Base-by-base conservation (phyloP, 2,888 invertebrate genomes). In the Poecilobothrus nobilitatus region DNA sequence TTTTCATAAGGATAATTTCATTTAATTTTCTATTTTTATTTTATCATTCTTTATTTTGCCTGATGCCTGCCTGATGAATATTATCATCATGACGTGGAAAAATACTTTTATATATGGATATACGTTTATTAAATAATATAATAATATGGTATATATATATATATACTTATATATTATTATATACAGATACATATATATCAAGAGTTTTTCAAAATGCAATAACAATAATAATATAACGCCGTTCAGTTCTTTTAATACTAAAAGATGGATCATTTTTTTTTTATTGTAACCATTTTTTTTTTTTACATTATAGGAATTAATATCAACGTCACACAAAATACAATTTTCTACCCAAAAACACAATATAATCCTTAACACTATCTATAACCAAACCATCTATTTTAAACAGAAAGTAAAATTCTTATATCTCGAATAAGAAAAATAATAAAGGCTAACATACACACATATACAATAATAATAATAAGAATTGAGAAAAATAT, bases 71-170 rank as follows among this genome's bases (percentile, higher is more conserved):
- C 4, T 53, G 12, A 53, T 53, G 53, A 53, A 53, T 53, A 53
- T 53, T 15, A 53, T 53, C 53, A 53, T 53, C 53, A 53, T 53
- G 53, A 53, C 53, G 53, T 53, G 53, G 53, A 53, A 53, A 53
- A 53, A 53, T 53, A 41, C 15, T 41, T 41, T 41, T 41, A 5
- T 41, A 41, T 41, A 41, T 41, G 15, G 41, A 15, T 41, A 15
- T 41, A 41, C 15, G 15, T 41, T 41, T 12, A 12, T 41, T 41
- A 41, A 12, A 41, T 41, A 12, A 41, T 41, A 41, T 41, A 41
- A 41, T 41, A 41, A 41, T 41, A 27, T 41, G 41, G 41, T 41
- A 41, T 41, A 41, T 8, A 6, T 41, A 41, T 8, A 12, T 12
- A 12, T 41, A n/a, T 15, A 2, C 1, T 12, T 2, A 9, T n/a